Base-by-base conservation (phyloP, 2,113 vertebrate species). In the Salvelinus namaycush region DNA sequence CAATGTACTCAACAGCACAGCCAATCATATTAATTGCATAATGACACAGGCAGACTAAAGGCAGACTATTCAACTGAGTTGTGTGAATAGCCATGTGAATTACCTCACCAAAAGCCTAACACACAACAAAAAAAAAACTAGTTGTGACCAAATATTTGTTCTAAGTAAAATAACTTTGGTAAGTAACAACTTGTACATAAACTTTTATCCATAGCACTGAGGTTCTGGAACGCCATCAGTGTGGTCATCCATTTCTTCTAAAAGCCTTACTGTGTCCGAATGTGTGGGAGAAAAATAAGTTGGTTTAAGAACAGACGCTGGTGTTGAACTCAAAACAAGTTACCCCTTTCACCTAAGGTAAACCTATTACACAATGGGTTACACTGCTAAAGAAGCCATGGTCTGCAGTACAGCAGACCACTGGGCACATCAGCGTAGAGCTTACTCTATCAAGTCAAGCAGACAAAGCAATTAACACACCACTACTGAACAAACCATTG, bases 271-370 rank as follows among this genome's bases (percentile, higher is more conserved):
- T 4, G 54, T 57, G 54, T 57, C 18, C 9, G 29, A 44, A 13
- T 34, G 67, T 67, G 65, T 69, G 67, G 34, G 34, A 69, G 67
- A 18, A 69, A 44, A 39, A 69, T 3, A 9, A 69, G 20, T n/a
- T 16, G 18, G 31, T 16, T 68, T 18, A 69, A 69, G 34, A 69
- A 18, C 29, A 69, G 18, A 44, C 27, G 27, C 67, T 69, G 67
- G 12, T 9, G 34, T 44, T 16, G 18, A 34, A 44, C 31, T 39
- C 13, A 69, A 69, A 18, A 29, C 34, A 18, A 39, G 65, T 67
- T 12, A 31, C 65, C 22, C 24, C 16, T 68, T 60, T 34, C 20
- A 13, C 39, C 48, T 24, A 27, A 5, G 12, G 51, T 59, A 12
- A 20, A 57, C 70, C 14, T 71, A 22, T 51, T 11, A 54, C 34